Conservation (phyloP, 2,888 invertebrate species). For the Cryptocephalus primarius region DNA sequence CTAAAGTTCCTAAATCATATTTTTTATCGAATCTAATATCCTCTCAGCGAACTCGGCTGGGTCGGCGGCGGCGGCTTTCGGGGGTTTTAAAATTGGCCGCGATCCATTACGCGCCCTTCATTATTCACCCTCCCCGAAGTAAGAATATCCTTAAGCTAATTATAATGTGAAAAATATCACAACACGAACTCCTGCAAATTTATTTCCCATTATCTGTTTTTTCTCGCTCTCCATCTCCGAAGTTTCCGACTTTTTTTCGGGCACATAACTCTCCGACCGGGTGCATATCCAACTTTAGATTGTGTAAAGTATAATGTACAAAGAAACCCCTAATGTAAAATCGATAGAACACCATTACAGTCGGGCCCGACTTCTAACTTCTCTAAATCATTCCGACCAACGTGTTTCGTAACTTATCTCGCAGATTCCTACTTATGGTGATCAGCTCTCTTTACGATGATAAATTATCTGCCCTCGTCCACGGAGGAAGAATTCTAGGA, state of each 20-base stretch:
- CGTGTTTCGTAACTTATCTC: slow-evolving; percentile 25
- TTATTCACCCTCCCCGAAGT: slow-evolving; percentile 14
- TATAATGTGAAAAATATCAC: slow-evolving; percentile 37
- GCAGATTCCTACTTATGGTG: slow-evolving; percentile 17
- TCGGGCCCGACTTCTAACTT: slow-evolving; percentile 34
- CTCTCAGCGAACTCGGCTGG: not conserved
- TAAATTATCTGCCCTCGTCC: not conserved
- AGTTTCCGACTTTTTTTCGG: slow-evolving; percentile 31
- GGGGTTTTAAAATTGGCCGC: slow-evolving; percentile 8
- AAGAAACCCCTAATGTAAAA: slow-evolving; percentile 43
- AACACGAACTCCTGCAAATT: slow-evolving; percentile 35
- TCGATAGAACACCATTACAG: slow-evolving; percentile 41
- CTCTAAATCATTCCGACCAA: slow-evolving; percentile 31
- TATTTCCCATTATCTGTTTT: slow-evolving; percentile 41
- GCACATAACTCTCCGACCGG: slow-evolving; percentile 37
- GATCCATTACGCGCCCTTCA: slow-evolving; percentile 10
- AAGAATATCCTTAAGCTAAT: slow-evolving; percentile 28
- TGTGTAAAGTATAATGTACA: slow-evolving; percentile 43
- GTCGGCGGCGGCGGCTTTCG: not conserved
- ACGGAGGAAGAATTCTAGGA: not conserved
- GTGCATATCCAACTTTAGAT: slow-evolving; percentile 41
- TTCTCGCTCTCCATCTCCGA: slow-evolving; percentile 35
- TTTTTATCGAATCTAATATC: not conserved
- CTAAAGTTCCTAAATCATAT: not conserved
- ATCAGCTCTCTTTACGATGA: slow-evolving; percentile 6